phyloP scores from a whole-genome alignment of 2,797 vertebrate species.

The Pangasius djambal region DNA sequence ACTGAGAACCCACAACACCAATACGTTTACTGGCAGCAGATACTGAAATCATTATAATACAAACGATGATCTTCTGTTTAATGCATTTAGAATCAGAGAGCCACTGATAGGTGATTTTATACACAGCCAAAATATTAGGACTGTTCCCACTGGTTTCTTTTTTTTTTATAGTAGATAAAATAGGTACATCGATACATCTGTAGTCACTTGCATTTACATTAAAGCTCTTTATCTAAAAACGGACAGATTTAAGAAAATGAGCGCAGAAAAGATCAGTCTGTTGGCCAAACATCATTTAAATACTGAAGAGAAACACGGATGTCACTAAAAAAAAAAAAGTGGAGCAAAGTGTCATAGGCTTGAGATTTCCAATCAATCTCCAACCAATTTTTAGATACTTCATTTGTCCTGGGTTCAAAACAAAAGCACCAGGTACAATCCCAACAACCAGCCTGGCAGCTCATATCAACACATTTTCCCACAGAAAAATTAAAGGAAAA shows the following conservation, averaged over 20 bases:
- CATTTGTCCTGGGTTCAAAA: neutral
- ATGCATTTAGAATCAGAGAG: slow-evolving; percentile 32
- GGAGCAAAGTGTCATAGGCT: neutral
- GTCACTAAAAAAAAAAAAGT: neutral
- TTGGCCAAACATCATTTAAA: slow-evolving; percentile 51
- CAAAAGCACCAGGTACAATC: neutral
- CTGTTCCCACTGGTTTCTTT: slow-evolving; percentile 3
- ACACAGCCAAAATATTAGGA: slow-evolving; percentile 41
- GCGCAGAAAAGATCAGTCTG: slow-evolving; percentile 35
- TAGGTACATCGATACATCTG: slow-evolving; percentile 53
- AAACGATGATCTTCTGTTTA: slow-evolving; percentile 34
- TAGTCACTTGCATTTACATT: slow-evolving; percentile 55
- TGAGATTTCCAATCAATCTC: no score
- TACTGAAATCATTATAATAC: slow-evolving; percentile 50
- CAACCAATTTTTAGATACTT: no score
- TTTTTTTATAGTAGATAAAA: slow-evolving; percentile 45
- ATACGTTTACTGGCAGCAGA: slow-evolving; percentile 35
- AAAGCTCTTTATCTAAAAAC: slow-evolving; percentile 66
- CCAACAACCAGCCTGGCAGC: neutral
- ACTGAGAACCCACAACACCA: slow-evolving; percentile 43
- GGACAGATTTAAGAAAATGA: slow-evolving; percentile 54
- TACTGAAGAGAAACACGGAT: neutral
- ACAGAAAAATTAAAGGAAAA: neutral
- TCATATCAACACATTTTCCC: neutral
- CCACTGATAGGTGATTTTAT: slow-evolving; percentile 23